Percentiles rank a stretch among this genome's conserved stretches.
These are phyloP conservation scores for Mormyrus proboscirostris DNA, from an alignment of 2,797 vertebrate genomes.

Conservation along the genomic window DNA sequence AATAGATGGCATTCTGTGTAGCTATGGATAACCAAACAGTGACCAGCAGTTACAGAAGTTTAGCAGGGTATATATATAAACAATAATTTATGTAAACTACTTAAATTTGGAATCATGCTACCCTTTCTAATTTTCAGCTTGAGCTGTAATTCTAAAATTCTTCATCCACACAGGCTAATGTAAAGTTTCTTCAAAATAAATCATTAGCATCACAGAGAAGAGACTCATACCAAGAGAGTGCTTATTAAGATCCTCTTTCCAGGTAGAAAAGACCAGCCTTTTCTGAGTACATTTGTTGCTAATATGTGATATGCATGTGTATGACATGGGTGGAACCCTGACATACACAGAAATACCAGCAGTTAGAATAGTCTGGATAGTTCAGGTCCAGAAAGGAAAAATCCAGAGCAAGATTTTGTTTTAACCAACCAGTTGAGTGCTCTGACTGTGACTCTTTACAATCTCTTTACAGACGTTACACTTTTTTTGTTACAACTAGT, in stretches of 20 bases:
- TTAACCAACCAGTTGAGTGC: not conserved
- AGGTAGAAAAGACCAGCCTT: not conserved
- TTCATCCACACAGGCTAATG: not conserved
- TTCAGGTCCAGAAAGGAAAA: not conserved
- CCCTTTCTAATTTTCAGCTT: not conserved
- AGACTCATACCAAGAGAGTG: not conserved
- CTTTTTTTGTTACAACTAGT: not conserved
- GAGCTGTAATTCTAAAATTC: not conserved
- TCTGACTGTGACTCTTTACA: not conserved
- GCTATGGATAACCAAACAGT: not conserved
- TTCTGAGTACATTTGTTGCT: not conserved
- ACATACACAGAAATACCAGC: not conserved
- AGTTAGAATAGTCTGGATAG: not conserved
- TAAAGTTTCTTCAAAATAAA: not conserved
- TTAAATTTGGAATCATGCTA: not conserved
- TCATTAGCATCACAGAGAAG: not conserved
- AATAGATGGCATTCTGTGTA: not conserved
- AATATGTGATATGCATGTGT: not conserved
- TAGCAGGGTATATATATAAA: not conserved
- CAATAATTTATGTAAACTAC: not conserved
- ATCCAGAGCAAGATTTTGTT: not conserved
- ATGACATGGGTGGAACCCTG: not conserved
- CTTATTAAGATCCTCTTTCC: not conserved
- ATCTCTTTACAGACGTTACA: not conserved
- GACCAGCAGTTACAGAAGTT: not conserved